phyloP scores from a whole-genome alignment of 2,797 vertebrate genomes.

The Xyrichtys novacula region DNA sequence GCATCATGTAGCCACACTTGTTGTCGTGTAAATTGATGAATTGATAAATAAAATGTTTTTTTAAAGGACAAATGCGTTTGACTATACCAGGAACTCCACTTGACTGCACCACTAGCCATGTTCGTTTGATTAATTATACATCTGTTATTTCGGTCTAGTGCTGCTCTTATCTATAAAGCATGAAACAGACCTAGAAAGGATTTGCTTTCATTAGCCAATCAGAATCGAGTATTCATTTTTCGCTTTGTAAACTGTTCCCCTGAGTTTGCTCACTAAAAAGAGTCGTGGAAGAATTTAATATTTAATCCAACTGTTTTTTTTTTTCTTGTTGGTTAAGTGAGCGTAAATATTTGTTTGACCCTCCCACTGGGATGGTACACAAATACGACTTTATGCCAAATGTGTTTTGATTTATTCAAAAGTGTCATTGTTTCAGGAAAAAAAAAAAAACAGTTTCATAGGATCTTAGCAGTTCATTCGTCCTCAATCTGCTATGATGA shows the following conservation, averaged over 20 bases:
- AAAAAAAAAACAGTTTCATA: background rate
- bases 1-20: too few relatives aligned
- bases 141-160: background rate
- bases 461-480: slow-evolving; percentile 17
- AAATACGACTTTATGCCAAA: background rate
- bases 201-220: slow-evolving; percentile 23
- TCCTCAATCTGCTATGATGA: slow-evolving; percentile 55
- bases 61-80: too few relatives aligned
- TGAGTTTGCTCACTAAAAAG: slow-evolving; percentile 37
- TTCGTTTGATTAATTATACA: slow-evolving; percentile 14
- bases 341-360: slow-evolving; percentile 12
- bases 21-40: too few relatives aligned
- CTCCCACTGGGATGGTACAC: background rate
- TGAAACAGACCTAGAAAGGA: background rate
- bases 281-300: slow-evolving; percentile 40
- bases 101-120: background rate
- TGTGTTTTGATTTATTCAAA: slow-evolving; percentile 23
- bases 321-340: slow-evolving; percentile 10
- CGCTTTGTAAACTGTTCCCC: slow-evolving; percentile 17
- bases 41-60: too few relatives aligned
- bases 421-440: background rate
- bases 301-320: slow-evolving; percentile 43
- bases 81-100: too few relatives aligned
- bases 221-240: slow-evolving; percentile 25
- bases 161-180: background rate